Evolutionary conservation across 2,113 vertebrate genomes (phyloP), one percentile per base, ranked within the genome.

Genomic region (Nothoprocta perdicaria): DNA sequence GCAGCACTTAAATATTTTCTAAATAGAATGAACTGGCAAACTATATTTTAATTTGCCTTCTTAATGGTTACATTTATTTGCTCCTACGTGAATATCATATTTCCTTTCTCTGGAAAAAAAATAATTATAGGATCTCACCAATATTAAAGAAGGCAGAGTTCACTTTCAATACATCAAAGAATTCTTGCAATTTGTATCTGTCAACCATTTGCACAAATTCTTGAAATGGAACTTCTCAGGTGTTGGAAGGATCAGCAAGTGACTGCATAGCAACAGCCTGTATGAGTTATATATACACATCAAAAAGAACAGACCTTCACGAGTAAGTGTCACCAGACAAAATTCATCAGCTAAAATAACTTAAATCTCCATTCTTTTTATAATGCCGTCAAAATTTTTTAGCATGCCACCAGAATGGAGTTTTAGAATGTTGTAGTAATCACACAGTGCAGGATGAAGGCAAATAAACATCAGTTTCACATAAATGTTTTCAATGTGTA

Each of bases 401-500:
- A 74, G 53, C 60, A 72, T 89, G 53, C 74, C 60, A 89, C 71
- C 41, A 65, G 38, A 88, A 90, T 1, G 7, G 27, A 91, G 50
- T 65, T 94, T 82, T 74, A 92, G 73, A 73, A 90, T 1, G 0
- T 77, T 69, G 40, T 5, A n/a, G 24, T 78, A 85, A 90, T 86
- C 43, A 68, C 38, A 68, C 24, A 72, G 5, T 0, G 4, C 3
- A 88, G n/a, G 24, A 89, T 72, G 31, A 84, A 75, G 73, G 69
- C 73, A 93, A 95, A 84, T n/a, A 83, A 85, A 40, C 23, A 84
- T 11, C 23, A 85, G 60, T 76, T 88, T 81, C 66, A 62, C 26
- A n/a, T 1, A 11, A 76, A 46, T 2, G 10, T 61, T 65, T 43
- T 41, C 22, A 74, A 53, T 76, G 40, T 76, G 14, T 27, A 66